These are phyloP conservation scores for Tachypleus tridentatus DNA, from an alignment of 1,140 invertebrate genomes.

Conservation along the genomic window DNA sequence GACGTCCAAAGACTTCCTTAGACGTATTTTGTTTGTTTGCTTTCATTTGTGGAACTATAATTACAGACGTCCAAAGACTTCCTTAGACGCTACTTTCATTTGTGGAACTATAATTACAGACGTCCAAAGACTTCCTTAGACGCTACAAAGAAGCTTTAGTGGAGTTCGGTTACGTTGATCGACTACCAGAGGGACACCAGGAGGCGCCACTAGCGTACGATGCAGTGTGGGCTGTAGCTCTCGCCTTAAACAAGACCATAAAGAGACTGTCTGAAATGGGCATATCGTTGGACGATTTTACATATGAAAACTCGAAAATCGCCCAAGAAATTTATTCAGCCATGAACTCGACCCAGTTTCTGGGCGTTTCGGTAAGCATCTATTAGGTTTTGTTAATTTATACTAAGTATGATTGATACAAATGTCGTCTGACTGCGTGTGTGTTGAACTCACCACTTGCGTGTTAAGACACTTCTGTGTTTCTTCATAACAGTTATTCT, in stretches of 20 bases:
- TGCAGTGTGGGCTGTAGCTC: conserved; percentile 93
- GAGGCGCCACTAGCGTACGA: conserved; percentile 98
- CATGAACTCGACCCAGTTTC: conserved; percentile 93
- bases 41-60: too few relatives aligned
- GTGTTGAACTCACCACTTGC: too few relatives aligned
- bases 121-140: conserved; percentile 43
- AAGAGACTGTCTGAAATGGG: conserved; percentile 62
- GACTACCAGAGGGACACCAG: conserved; percentile 79
- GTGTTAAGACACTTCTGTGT: too few relatives aligned
- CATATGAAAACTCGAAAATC: conserved; percentile 91
- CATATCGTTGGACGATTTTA: conserved; percentile 83
- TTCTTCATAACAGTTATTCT: too few relatives aligned
- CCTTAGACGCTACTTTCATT: too few relatives aligned
- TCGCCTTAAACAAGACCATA: conserved; percentile 96
- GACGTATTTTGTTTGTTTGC: too few relatives aligned
- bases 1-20: too few relatives aligned
- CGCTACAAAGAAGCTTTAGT: conserved; percentile 58
- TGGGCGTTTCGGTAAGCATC: conserved; percentile 85
- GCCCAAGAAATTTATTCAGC: conserved; percentile 91
- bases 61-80: too few relatives aligned
- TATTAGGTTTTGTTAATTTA: not conserved
- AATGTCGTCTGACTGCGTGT: too few relatives aligned
- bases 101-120: conserved; percentile 38
- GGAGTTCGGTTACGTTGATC: conserved; percentile 8
- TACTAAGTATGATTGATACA: too few relatives aligned